Evolutionary conservation across 1,140 invertebrate species (phyloP).

Genomic region (Copidosoma floridanum): DNA sequence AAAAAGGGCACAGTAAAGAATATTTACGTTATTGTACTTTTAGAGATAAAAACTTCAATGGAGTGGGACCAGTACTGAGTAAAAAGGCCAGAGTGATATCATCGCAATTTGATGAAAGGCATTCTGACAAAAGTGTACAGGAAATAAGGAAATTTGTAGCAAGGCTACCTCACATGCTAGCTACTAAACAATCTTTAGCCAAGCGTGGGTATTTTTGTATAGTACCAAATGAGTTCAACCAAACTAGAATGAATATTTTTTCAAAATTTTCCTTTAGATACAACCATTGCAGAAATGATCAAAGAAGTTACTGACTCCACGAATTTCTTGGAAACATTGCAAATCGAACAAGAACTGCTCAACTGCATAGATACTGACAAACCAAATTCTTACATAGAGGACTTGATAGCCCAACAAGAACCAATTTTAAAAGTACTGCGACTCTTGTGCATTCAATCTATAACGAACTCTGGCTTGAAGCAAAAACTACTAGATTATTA

Average conservation of each 20-base stretch:
- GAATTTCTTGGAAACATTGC: constrained; percentile 66
- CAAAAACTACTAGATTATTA: constrained; percentile 88
- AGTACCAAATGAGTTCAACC: too few relatives aligned
- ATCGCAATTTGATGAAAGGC: constrained; percentile 81
- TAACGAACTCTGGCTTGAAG: constrained; percentile 86
- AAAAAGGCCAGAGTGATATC: constrained; percentile 86
- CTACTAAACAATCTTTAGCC: constrained; percentile 81
- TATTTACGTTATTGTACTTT: constrained; percentile 33
- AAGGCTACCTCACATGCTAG: constrained; percentile 82
- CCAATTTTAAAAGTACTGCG: constrained; percentile 81
- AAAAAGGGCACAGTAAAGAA: too few relatives aligned
- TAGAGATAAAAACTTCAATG: constrained; percentile 92
- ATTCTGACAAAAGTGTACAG: constrained; percentile 82
- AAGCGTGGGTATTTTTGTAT: constrained; percentile 52
- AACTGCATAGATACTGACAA: constrained; percentile 90
- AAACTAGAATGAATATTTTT: too few relatives aligned
- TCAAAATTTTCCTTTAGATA: constrained; percentile 59
- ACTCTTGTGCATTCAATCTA: constrained; percentile 86
- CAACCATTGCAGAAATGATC: constrained; percentile 73
- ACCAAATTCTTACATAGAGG: constrained; percentile 84
- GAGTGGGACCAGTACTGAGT: constrained; percentile 81
- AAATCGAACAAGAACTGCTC: constrained; percentile 87
- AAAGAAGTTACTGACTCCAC: constrained; percentile 69
- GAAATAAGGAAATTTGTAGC: constrained; percentile 94
- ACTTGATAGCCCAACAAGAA: constrained; percentile 81